Evolutionary conservation across 2,888 invertebrate genomes (phyloP).

Genomic region (Augiades crinisus): DNA sequence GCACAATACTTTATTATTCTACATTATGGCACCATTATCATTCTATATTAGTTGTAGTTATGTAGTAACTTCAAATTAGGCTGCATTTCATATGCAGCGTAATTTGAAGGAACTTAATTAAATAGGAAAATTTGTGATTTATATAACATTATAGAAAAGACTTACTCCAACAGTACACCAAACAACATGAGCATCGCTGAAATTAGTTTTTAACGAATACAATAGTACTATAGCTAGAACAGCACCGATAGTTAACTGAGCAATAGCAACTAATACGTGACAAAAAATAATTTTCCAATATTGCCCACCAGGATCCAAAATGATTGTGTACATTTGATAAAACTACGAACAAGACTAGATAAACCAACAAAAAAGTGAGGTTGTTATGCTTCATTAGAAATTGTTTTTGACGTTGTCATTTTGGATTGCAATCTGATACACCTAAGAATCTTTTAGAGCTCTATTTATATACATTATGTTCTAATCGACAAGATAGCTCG

Average conservation of each 20-base stretch:
- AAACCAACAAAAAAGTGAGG: not conserved
- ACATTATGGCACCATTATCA: no score
- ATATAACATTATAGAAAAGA: not conserved
- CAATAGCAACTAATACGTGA: constrained; percentile 21
- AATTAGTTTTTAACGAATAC: constrained; percentile 19
- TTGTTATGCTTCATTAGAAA: not conserved
- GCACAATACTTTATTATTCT: no score
- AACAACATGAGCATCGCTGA: constrained; percentile 23
- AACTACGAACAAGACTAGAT: not conserved
- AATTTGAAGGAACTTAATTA: no score
- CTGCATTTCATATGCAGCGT: no score
- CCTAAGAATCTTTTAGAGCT: no score
- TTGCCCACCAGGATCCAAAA: constrained; percentile 29
- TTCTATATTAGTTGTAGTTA: no score
- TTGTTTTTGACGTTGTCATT: not conserved
- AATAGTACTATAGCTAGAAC: constrained; percentile 21
- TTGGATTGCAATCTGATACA: no score
- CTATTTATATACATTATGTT: no score
- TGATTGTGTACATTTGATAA: constrained; percentile 28
- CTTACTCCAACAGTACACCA: constrained; percentile 28
- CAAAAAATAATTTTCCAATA: constrained; percentile 30
- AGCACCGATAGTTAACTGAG: constrained; percentile 26
- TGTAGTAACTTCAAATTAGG: no score
- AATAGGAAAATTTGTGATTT: no score
- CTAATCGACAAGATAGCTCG: no score